These are phyloP conservation scores for Actenoides hombroni DNA, from an alignment of 2,113 vertebrate species.

Conservation along the genomic window DNA sequence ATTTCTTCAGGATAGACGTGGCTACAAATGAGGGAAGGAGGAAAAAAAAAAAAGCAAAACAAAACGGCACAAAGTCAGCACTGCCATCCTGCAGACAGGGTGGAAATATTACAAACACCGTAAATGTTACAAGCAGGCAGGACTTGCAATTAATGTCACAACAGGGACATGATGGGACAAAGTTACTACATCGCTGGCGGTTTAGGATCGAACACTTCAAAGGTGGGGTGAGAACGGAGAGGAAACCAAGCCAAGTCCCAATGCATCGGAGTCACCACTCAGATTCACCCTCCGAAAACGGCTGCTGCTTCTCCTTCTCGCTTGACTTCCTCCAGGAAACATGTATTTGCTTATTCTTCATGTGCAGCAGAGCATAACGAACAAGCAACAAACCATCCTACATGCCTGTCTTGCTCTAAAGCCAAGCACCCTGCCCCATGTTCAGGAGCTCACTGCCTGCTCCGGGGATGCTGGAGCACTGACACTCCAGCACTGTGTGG, in stretches of 20 bases:
- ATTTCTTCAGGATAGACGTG: constrained; percentile 89
- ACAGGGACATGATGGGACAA: not conserved
- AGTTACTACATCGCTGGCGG: not conserved
- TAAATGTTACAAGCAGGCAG: not conserved
- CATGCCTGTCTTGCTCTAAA: not conserved
- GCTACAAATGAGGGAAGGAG: constrained; percentile 69
- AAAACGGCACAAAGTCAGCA: not conserved
- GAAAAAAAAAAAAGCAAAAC: not conserved
- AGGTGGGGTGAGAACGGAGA: not conserved
- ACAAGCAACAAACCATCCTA: not conserved
- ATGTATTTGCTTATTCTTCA: constrained; percentile 5
- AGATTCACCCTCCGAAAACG: not conserved
- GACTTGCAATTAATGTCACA: not conserved
- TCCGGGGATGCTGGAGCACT: rapidly evolving
- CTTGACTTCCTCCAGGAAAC: constrained; percentile 11
- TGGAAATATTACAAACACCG: not conserved
- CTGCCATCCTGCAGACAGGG: not conserved
- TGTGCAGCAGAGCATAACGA: not conserved
- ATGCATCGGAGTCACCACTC: rapidly evolving
- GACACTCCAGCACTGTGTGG: not conserved
- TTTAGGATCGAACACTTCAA: not conserved
- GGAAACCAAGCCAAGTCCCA: not conserved
- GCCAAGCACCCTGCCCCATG: not conserved
- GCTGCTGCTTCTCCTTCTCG: not conserved
- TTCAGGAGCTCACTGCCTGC: not conserved